Percentiles rank a stretch among this genome's conserved stretches.
Conservation (phyloP, 2,113 vertebrate species). For the Tupaia chinensis region DNA sequence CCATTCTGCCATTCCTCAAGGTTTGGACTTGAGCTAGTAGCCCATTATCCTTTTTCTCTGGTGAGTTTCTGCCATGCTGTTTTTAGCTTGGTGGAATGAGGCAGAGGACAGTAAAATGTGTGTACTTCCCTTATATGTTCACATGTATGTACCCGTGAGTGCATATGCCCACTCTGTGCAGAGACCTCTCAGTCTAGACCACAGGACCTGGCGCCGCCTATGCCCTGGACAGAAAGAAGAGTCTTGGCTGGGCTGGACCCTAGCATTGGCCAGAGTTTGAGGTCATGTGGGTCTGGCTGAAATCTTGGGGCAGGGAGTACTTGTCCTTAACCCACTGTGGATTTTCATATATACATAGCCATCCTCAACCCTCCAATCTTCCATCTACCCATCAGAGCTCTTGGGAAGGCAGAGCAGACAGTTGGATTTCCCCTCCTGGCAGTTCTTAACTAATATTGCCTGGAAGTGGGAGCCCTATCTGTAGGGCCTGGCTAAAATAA, state of each 20-base stretch:
- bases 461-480: conserved; percentile 47
- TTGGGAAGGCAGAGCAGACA: not conserved
- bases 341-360: not conserved
- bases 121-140: not conserved
- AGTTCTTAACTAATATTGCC: not conserved
- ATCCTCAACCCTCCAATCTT: not conserved
- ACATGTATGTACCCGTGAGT: not conserved
- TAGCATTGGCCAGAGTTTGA: not conserved
- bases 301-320: not conserved
- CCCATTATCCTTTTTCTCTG: not conserved
- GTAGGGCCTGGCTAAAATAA: conserved; percentile 1
- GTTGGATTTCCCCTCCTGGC: not conserved
- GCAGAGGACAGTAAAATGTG: conserved; percentile 30
- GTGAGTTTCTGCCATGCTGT: conserved; percentile 55
- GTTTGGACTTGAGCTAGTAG: conserved; percentile 51
- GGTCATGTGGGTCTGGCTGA: not conserved
- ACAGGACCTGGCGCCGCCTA: not conserved
- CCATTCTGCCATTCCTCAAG: conserved; percentile 28
- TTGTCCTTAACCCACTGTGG: not conserved
- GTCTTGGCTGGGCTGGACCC: not conserved
- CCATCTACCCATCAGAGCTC: not conserved
- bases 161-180: not conserved
- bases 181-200: not conserved
- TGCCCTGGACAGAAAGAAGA: not conserved
- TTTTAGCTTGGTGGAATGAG: conserved; percentile 60